Conservation (phyloP, 2,113 vertebrate genomes). For the Phycodurus eques region DNA sequence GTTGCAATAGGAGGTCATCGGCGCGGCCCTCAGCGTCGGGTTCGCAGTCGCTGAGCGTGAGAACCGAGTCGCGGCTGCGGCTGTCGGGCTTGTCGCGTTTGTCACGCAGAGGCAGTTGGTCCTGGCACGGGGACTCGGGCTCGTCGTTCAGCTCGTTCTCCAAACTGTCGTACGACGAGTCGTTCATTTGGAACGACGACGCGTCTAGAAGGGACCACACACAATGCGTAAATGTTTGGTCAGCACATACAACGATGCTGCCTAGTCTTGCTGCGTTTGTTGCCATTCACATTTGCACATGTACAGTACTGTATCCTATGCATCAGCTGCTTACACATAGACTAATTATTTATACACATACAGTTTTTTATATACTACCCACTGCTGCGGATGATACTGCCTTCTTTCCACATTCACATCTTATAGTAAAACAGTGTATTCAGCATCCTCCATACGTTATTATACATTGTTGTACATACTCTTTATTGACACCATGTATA, state of each 20-base stretch:
- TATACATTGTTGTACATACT: too few relatives aligned
- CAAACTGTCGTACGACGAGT: constrained; percentile 90
- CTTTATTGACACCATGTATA: too few relatives aligned
- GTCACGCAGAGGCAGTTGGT: constrained; percentile 70
- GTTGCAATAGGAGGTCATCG: constrained; percentile 64
- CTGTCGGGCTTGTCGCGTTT: constrained; percentile 79
- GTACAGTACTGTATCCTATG: too few relatives aligned
- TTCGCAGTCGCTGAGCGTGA: constrained; percentile 85
- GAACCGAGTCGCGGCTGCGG: constrained; percentile 87
- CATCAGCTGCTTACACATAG: too few relatives aligned
- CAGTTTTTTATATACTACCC: too few relatives aligned
- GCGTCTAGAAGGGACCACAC: constrained; percentile 66
- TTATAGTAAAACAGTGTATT: too few relatives aligned
- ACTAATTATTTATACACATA: too few relatives aligned
- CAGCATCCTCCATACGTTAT: too few relatives aligned
- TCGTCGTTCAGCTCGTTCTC: constrained; percentile 90
- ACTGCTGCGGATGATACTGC: too few relatives aligned
- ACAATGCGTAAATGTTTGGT: neutral
- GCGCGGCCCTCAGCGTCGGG: constrained; percentile 60
- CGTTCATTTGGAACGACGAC: constrained; percentile 85
- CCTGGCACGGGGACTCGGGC: constrained; percentile 78
- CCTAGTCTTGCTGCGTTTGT: too few relatives aligned
- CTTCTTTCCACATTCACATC: too few relatives aligned
- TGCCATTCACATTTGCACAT: too few relatives aligned
- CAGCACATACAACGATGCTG: neutral